Conservation (phyloP, 2,113 vertebrate genomes). For the Chunga burmeisteri region DNA sequence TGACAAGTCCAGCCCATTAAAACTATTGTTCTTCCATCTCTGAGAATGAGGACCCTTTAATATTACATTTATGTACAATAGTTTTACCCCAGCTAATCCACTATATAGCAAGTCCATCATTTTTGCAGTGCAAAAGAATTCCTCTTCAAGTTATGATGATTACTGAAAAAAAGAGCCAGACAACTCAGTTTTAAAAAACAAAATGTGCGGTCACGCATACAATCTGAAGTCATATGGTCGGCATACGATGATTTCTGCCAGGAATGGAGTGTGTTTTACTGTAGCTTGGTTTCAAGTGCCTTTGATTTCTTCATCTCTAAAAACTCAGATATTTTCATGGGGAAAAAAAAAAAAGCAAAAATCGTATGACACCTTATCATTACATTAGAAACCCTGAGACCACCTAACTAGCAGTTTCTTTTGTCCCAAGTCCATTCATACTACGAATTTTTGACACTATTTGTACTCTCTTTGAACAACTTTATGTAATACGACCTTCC, state of each 20-base stretch:
- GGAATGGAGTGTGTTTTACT: background rate
- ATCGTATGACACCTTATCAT: background rate
- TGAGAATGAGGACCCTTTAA: background rate
- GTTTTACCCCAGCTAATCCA: background rate
- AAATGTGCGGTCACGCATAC: background rate
- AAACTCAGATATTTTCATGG: background rate
- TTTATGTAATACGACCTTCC: slow-evolving; percentile 1
- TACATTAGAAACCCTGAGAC: background rate
- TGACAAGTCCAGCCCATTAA: background rate
- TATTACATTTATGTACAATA: background rate
- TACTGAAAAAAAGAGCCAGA: background rate
- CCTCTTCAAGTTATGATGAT: background rate
- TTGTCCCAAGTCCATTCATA: background rate
- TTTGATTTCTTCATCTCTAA: background rate
- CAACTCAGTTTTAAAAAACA: background rate
- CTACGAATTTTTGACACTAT: background rate
- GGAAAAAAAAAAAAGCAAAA: background rate
- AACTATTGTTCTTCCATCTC: background rate
- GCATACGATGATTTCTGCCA: background rate
- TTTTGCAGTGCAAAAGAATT: background rate
- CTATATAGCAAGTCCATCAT: background rate
- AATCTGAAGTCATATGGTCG: background rate
- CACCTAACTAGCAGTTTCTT: background rate
- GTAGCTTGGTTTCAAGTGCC: background rate
- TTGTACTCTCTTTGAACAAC: background rate